phyloP scores from a whole-genome alignment of 2,888 invertebrate species.

The Drosophila greeni region DNA sequence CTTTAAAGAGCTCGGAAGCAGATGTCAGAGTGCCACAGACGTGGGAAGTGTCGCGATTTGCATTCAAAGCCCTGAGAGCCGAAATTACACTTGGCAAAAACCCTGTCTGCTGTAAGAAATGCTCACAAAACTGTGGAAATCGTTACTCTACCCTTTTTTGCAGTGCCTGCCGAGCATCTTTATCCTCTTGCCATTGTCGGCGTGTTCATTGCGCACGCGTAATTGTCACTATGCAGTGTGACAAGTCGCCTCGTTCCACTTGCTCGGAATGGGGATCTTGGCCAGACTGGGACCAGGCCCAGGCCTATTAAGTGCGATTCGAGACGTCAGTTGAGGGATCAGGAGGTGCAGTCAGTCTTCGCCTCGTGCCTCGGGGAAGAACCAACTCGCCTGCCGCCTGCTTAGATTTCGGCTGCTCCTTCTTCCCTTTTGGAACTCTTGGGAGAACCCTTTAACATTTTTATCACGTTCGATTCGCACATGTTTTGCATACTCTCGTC shows the following conservation, averaged over 20 bases:
- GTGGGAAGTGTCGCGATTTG: conserved; percentile 57
- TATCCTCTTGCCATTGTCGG: conserved; percentile 34
- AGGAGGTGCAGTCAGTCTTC: conserved; percentile 11
- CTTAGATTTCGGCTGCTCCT: conserved; percentile 49
- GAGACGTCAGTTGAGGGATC: conserved; percentile 47
- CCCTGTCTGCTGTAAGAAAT: too few relatives aligned
- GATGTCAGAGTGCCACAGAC: conserved; percentile 33
- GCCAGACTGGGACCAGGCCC: not conserved
- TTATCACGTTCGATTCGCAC: conserved; percentile 76
- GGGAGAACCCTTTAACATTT: conserved; percentile 65
- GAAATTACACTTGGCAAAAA: conserved; percentile 15
- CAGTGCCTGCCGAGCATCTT: conserved; percentile 2
- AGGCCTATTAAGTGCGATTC: conserved; percentile 69
- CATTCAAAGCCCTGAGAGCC: conserved; percentile 39
- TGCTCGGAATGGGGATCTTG: conserved; percentile 5
- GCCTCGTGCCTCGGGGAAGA: conserved; percentile 23
- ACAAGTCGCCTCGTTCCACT: conserved; percentile 16
- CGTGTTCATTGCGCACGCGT: conserved; percentile 55
- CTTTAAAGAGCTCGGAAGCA: conserved; percentile 41
- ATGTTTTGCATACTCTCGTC: conserved; percentile 76
- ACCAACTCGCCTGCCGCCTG: conserved; percentile 7
- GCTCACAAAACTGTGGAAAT: too few relatives aligned
- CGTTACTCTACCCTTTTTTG: conserved; percentile 8
- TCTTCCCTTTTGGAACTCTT: conserved; percentile 10
- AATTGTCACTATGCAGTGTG: conserved; percentile 68